Percentiles rank a stretch among this genome's conserved stretches.
These are phyloP conservation scores for Prolemur simus DNA, from an alignment of 2,113 vertebrate species.

Conservation along the genomic window DNA sequence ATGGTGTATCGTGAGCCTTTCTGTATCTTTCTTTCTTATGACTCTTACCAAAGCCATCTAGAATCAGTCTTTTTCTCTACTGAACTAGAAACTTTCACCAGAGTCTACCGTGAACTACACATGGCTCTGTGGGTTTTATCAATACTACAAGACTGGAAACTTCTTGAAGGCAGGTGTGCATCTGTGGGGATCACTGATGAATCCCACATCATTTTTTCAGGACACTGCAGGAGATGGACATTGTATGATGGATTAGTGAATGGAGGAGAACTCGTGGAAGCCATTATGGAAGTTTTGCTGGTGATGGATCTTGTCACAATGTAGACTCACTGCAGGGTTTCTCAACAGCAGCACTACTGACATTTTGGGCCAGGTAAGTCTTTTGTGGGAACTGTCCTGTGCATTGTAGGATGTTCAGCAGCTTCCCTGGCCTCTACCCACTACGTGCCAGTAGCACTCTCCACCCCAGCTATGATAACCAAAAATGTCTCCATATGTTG, in stretches of 20 bases:
- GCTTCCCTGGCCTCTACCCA: not conserved
- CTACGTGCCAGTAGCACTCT: not conserved
- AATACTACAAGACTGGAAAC: not conserved
- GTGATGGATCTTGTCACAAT: too few relatives aligned
- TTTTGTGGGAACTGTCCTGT: not conserved
- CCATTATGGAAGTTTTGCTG: fast-evolving
- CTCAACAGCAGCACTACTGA: not conserved
- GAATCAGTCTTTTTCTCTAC: not conserved
- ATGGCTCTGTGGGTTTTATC: not conserved
- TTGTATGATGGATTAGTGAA: fast-evolving
- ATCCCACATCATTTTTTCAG: not conserved
- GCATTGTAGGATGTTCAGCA: fast-evolving
- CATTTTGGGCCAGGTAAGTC: not conserved
- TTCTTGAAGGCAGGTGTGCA: not conserved
- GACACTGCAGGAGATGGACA: too few relatives aligned
- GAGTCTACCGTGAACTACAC: too few relatives aligned
- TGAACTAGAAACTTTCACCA: not conserved
- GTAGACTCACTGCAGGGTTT: not conserved
- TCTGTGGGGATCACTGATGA: not conserved
- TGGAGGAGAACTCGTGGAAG: too few relatives aligned
- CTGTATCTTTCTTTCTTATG: not conserved
- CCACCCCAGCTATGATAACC: fast-evolving
- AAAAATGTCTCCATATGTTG: too few relatives aligned
- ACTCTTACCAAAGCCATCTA: not conserved
- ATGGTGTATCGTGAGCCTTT: fast-evolving